phyloP scores from a whole-genome alignment of 2,888 invertebrate species.

The Catocala fraxini region DNA sequence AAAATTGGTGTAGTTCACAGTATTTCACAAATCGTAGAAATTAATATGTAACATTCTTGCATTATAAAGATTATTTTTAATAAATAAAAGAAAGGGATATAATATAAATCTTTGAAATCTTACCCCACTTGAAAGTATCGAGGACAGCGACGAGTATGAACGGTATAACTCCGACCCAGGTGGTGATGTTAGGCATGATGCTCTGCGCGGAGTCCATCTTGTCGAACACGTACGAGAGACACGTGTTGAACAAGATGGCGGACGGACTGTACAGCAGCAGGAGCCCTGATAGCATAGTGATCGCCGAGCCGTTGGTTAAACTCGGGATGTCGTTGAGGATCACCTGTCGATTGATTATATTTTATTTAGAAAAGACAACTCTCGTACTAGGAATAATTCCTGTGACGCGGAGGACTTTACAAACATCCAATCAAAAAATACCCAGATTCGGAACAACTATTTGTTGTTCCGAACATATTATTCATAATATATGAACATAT shows the following conservation, averaged over 20 bases:
- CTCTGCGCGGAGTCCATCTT: conserved; percentile 94
- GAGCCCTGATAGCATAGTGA: conserved; percentile 89
- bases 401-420: too few relatives aligned
- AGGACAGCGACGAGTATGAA: conserved; percentile 91
- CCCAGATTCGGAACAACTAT: too few relatives aligned
- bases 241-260: conserved; percentile 92
- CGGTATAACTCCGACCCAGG: conserved; percentile 92
- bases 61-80: too few relatives aligned
- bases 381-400: too few relatives aligned
- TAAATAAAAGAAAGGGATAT: background rate
- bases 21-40: too few relatives aligned
- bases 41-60: too few relatives aligned
- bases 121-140: conserved; percentile 91
- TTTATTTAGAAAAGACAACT: background rate
- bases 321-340: conserved; percentile 91
- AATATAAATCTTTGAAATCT: conserved; percentile 53
- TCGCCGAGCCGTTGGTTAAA: conserved; percentile 90
- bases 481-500: too few relatives aligned
- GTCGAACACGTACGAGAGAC: conserved; percentile 93
- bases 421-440: too few relatives aligned
- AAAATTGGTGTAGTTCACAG: too few relatives aligned
- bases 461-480: too few relatives aligned
- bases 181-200: conserved; percentile 92
- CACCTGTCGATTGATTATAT: conserved; percentile 77
- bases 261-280: conserved; percentile 92